A percentile compares a stretch with the other conserved stretches of the same genome.
Evolutionary conservation across 2,888 invertebrate species (phyloP).

Genomic region (Nephrotoma flavescens): DNA sequence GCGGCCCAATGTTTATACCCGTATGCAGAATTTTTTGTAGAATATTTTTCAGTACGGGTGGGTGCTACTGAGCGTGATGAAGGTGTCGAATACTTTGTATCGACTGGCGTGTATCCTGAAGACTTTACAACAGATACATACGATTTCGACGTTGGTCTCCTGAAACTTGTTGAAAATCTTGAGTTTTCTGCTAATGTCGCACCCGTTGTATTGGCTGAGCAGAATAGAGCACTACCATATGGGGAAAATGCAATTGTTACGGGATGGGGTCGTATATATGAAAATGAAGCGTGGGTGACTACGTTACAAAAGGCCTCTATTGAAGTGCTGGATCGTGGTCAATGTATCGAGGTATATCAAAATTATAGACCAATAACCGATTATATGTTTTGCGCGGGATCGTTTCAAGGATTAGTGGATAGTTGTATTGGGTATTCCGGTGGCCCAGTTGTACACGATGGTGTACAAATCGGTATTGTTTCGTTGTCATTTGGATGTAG

Average conservation of each 20-base stretch:
- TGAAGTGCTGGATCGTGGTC: background rate
- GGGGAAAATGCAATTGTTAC: background rate
- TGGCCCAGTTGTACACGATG: background rate
- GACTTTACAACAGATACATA: background rate
- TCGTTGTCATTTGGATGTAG: background rate
- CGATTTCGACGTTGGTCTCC: background rate
- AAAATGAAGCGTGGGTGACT: background rate
- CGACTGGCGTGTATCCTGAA: background rate
- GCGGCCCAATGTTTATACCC: background rate
- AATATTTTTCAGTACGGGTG: background rate
- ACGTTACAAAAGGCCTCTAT: background rate
- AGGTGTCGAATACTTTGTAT: background rate
- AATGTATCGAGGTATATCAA: background rate
- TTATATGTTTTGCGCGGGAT: background rate
- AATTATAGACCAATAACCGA: background rate
- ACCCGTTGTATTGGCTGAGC: background rate
- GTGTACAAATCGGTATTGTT: background rate
- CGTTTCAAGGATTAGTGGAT: background rate
- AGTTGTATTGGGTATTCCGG: background rate
- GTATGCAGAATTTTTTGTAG: background rate
- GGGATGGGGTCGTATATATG: background rate
- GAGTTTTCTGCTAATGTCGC: background rate
- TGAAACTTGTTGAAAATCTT: background rate
- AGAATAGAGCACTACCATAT: background rate
- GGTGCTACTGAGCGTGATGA: background rate